Evolutionary conservation across 2,113 vertebrate species (phyloP).

Genomic region (Beaufortia kweichowensis): DNA sequence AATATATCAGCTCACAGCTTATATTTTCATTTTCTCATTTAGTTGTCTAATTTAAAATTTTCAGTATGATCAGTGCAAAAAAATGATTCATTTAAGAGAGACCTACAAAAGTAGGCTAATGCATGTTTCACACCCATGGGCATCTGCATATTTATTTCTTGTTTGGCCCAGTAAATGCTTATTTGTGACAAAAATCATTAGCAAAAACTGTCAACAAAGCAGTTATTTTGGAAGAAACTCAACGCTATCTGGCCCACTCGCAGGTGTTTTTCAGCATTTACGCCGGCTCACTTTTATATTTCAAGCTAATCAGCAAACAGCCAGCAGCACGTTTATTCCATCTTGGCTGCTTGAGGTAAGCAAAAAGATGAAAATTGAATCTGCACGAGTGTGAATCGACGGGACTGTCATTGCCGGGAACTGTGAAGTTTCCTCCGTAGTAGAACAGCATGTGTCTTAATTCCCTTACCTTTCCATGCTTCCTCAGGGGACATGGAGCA

Average conservation of each 20-base stretch:
- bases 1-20: background rate
- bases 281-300: conserved; percentile 33
- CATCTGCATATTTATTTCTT: background rate
- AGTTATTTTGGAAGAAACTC: conserved; percentile 39
- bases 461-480: conserved; percentile 53
- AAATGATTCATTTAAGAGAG: background rate
- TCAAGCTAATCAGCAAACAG: conserved; percentile 41
- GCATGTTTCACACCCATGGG: background rate
- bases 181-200: conserved; percentile 33
- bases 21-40: too few species aligned
- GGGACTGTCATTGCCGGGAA: conserved; percentile 16
- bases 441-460: conserved; percentile 56
- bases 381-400: conserved; percentile 28
- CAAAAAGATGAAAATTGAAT: conserved; percentile 25
- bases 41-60: too few species aligned
- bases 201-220: conserved; percentile 21
- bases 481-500: conserved; percentile 37
- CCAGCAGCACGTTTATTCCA: conserved; percentile 11
- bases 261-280: conserved; percentile 21
- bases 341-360: conserved; percentile 21
- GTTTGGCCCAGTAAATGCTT: conserved; percentile 24
- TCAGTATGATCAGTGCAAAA: background rate
- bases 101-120: background rate
- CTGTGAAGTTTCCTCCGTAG: conserved; percentile 33
- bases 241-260: conserved; percentile 2